Conservation (phyloP, 2,888 invertebrate species). For the Agrenia bidenticulata region DNA sequence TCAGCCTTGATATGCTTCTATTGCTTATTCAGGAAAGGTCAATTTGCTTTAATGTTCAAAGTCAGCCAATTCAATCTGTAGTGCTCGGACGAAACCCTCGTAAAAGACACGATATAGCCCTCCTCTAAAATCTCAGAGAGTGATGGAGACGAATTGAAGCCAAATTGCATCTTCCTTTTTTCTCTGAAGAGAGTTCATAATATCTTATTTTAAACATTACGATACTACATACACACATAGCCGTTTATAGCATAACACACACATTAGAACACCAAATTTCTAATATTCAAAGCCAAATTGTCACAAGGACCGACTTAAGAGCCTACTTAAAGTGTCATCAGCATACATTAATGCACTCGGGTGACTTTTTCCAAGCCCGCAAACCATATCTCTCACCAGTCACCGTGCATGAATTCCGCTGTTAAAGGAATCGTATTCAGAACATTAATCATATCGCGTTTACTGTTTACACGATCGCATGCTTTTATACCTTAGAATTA, state of each 20-base stretch:
- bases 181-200: no score
- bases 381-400: no score
- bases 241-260: conserved; percentile 2
- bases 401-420: no score
- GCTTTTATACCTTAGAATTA: no score
- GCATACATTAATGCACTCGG: conserved; percentile 4
- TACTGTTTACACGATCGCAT: no score
- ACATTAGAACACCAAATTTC: not conserved
- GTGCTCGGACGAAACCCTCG: not conserved
- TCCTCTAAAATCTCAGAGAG: not conserved
- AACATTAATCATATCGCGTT: no score
- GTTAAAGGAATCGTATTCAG: no score
- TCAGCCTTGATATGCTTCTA: not conserved
- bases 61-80: conserved; percentile 10
- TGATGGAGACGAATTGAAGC: no score
- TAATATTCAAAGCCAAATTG: not conserved
- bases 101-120: not conserved
- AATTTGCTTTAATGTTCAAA: conserved; percentile 10
- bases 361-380: not conserved
- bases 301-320: not conserved
- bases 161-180: not conserved
- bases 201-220: no score
- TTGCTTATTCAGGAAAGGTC: conserved; percentile 10
- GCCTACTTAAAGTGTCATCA: conserved; percentile 10
- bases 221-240: no score